Evolutionary conservation across 2,888 invertebrate species (phyloP).

Genomic region (Amiota mariae): DNA sequence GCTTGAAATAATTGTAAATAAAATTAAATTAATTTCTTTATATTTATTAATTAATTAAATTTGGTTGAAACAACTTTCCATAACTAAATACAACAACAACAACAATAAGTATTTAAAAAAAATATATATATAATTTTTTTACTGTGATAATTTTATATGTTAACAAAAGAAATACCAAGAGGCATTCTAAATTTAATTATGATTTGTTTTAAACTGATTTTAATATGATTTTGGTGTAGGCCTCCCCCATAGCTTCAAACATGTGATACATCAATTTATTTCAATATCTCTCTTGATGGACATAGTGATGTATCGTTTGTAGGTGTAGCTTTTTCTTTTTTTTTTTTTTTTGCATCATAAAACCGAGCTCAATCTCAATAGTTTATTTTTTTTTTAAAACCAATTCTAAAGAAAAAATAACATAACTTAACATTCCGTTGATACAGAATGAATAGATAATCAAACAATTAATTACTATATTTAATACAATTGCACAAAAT

Average conservation of each 20-base stretch:
- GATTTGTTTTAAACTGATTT: not conserved
- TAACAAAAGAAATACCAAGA: not conserved
- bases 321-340: too few species aligned
- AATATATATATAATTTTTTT: conserved; percentile 4
- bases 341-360: not conserved
- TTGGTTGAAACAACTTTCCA: not conserved
- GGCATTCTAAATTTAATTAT: not conserved
- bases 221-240: too few species aligned
- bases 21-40: not conserved
- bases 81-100: not conserved
- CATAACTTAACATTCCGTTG: not conserved
- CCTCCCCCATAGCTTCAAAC: too few species aligned
- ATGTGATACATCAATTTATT: too few species aligned
- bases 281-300: too few species aligned
- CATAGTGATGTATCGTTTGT: too few species aligned
- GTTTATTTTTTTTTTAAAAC: not conserved
- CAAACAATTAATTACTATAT: not conserved
- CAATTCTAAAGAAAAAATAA: conserved; percentile 3
- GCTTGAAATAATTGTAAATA: not conserved
- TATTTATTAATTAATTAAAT: not conserved
- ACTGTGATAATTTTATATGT: conserved; percentile 26
- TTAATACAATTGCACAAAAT: conserved; percentile 21
- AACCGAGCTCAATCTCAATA: conserved; percentile 5
- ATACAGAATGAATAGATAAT: not conserved
- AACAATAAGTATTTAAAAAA: not conserved